Percentiles rank a stretch among this genome's conserved stretches.
Conservation (phyloP, 2,797 vertebrate genomes). For the Artibeus jamaicensis region DNA sequence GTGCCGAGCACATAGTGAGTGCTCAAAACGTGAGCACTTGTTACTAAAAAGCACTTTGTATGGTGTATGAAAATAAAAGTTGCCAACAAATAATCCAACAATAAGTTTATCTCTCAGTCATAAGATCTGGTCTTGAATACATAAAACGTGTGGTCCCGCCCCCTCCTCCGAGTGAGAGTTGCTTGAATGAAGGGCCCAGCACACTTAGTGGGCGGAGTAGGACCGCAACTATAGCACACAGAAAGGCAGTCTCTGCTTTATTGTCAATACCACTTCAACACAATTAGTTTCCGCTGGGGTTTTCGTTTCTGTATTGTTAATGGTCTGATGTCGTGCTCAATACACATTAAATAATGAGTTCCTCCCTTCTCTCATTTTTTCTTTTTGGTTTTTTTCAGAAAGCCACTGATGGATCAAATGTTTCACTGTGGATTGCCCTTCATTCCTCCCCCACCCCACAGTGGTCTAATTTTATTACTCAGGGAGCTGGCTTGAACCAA, state of each 20-base stretch:
- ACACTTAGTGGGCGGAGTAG: neutral
- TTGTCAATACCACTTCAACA: neutral
- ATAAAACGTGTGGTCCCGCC: neutral
- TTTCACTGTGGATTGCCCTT: neutral
- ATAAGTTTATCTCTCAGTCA: neutral
- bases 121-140: neutral
- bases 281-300: conserved; percentile 33
- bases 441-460: neutral
- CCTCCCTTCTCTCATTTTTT: neutral
- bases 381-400: neutral
- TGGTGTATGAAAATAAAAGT: neutral
- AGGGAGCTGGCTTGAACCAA: neutral
- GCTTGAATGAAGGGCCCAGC: neutral
- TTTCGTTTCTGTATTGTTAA: conserved; percentile 40
- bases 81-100: neutral
- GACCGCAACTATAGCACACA: neutral
- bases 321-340: neutral
- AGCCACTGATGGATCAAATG: neutral
- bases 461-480: neutral
- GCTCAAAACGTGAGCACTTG: neutral
- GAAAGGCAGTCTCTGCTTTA: neutral
- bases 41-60: neutral
- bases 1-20: neutral
- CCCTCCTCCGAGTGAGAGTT: neutral
- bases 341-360: neutral